These are phyloP conservation scores for Bombus confusus DNA, from an alignment of 1,140 invertebrate genomes.

Conservation along the genomic window DNA sequence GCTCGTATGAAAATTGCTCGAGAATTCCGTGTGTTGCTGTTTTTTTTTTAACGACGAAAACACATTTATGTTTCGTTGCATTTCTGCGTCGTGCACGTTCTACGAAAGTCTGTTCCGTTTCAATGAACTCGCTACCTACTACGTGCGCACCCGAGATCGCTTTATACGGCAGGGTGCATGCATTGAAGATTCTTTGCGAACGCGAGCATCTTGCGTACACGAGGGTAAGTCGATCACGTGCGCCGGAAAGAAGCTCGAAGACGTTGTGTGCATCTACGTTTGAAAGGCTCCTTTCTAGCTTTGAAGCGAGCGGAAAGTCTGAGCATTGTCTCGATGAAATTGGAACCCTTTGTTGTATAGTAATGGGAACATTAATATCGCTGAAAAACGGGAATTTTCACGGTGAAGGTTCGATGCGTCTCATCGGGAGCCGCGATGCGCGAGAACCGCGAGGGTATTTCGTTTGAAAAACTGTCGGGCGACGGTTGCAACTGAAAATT, in stretches of 20 bases:
- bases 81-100: neutral
- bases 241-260: neutral
- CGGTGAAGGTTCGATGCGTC: neutral
- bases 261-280: neutral
- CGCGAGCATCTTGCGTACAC: neutral
- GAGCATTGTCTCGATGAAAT: neutral
- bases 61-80: neutral
- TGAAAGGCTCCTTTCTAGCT: neutral
- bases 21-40: neutral
- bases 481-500: slow-evolving; percentile 22
- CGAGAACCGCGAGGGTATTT: neutral
- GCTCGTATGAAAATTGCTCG: too few relatives aligned
- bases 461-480: neutral
- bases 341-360: neutral
- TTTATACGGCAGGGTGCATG: neutral
- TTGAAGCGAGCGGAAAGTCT: neutral
- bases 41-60: too few relatives aligned
- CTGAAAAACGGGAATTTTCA: neutral
- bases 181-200: slow-evolving; percentile 4
- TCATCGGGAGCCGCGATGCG: neutral
- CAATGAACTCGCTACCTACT: neutral
- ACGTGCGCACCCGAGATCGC: neutral
- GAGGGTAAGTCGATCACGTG: slow-evolving; percentile 21
- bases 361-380: slow-evolving; percentile 1
- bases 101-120: neutral